Conservation (phyloP, 2,113 vertebrate species). For the Erythrocebus patas region DNA sequence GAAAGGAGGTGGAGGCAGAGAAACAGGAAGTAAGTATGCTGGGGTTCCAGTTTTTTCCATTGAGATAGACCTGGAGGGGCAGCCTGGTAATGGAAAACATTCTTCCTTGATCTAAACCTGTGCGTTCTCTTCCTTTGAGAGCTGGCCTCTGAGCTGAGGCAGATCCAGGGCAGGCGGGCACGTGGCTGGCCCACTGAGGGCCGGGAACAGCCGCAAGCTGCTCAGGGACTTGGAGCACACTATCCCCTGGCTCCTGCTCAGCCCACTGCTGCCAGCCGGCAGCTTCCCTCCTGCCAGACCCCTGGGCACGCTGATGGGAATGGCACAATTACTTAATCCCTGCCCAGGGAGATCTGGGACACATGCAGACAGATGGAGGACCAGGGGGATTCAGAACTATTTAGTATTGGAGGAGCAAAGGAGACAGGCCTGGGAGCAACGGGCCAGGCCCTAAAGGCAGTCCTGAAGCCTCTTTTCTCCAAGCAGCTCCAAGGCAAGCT, state of each 20-base stretch:
- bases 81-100: neutral
- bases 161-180: conserved; percentile 53
- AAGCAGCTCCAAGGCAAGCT: neutral
- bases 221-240: conserved; percentile 56
- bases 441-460: neutral
- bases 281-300: conserved; percentile 67
- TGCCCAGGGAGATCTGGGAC: conserved; percentile 67
- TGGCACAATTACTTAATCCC: conserved; percentile 69
- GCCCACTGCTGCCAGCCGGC: conserved; percentile 67
- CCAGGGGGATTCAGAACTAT: conserved; percentile 43
- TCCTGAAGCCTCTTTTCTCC: neutral
- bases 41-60: neutral
- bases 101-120: neutral
- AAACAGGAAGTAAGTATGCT: no score
- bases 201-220: conserved; percentile 60
- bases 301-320: conserved; percentile 62
- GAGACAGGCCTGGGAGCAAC: neutral
- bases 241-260: conserved; percentile 70
- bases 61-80: neutral
- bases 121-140: neutral
- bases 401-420: neutral
- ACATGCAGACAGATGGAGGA: conserved; percentile 71
- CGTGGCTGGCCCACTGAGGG: conserved; percentile 43
- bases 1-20: neutral
- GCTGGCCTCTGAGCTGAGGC: conserved; percentile 36